Percentiles rank a stretch among this genome's conserved stretches.
Evolutionary conservation across 2,888 invertebrate species (phyloP).

Genomic region (Sisyra nigra): DNA sequence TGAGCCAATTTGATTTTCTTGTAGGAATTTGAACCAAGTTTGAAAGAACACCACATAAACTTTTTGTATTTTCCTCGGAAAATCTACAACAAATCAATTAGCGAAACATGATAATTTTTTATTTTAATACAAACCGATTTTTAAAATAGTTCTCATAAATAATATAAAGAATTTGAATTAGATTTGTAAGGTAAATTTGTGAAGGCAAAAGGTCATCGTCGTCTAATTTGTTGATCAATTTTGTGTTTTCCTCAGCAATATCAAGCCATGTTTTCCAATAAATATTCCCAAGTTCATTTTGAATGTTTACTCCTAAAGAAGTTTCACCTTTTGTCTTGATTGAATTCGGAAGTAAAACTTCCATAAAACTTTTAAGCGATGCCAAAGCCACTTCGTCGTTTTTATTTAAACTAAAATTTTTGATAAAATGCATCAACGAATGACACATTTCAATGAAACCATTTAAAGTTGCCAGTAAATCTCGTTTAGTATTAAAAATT

Average conservation of each 20-base stretch:
- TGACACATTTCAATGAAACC: slow-evolving; percentile 93
- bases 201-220: slow-evolving; percentile 64
- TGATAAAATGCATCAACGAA: slow-evolving; percentile 82
- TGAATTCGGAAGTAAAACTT: slow-evolving; percentile 53
- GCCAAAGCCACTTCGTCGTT: slow-evolving; percentile 94
- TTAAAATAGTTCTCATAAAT: slow-evolving; percentile 81
- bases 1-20: slow-evolving; percentile 64
- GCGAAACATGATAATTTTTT: too few relatives aligned
- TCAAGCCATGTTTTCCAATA: slow-evolving; percentile 81
- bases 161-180: slow-evolving; percentile 90
- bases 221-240: slow-evolving; percentile 24
- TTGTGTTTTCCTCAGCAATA: slow-evolving; percentile 63
- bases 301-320: slow-evolving; percentile 23
- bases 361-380: slow-evolving; percentile 92
- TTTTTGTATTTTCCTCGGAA: slow-evolving; percentile 55
- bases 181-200: slow-evolving; percentile 82
- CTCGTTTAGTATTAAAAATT: slow-evolving; percentile 82
- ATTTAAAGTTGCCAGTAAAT: slow-evolving; percentile 63
- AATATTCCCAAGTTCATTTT: slow-evolving; percentile 54
- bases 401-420: slow-evolving; percentile 77
- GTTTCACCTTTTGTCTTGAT: slow-evolving; percentile 12
- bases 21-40: slow-evolving; percentile 68
- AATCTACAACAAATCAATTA: slow-evolving; percentile 28
- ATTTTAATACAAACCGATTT: slow-evolving; percentile 8
- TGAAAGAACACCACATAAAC: slow-evolving; percentile 60